Base-by-base conservation (phyloP, 2,888 invertebrate species). In the Dascillus cervinus region DNA sequence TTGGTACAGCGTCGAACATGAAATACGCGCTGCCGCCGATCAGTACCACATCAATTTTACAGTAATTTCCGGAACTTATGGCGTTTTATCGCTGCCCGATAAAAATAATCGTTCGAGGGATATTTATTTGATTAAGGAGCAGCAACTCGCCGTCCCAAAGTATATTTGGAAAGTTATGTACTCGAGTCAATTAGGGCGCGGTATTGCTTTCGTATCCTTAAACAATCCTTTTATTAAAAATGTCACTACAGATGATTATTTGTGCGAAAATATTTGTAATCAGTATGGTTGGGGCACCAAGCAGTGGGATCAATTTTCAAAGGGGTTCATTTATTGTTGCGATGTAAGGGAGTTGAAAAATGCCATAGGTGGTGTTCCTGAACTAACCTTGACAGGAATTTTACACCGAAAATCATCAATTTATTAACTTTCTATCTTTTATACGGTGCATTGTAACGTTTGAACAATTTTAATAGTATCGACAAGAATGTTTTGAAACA, bases 101-200 rank as follows among this genome's bases (percentile, higher is more conserved):
- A 39, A 34, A n/a, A 50, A 58, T 14, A 54, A 53, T 3, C 47
- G 53, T 11, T 32, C 38, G 15, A 47, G 46, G 4, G 41, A 56
- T 25, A 55, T 72, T 10, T 67, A 59, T 48, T 44, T 71, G 12
- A 60, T 62, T 35, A 44, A 50, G 2, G 43, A 43, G 2, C 43
- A 56, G 11, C 52, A 57, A 33, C 46, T 70, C 9, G 60, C 65
- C 12, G 66, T 67, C 1, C 70, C 70, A 1, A 57, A 65, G 47
- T 67, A 56, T 50, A 56, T 64, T 28, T 71, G 65, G 64, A 71
- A 71, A 52, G 51, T 72, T 12, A 53, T 71, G 2, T 59, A 65
- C 40, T 59, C 65, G 35, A 52, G 52, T n/a, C 32, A 45, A 6
- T 51, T 50, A 2, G 49, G 61, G 23, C 44, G 58, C 23, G 71